These are phyloP conservation scores for Amphipyra tragopoginis DNA, from an alignment of 2,888 invertebrate genomes.

Conservation along the genomic window DNA sequence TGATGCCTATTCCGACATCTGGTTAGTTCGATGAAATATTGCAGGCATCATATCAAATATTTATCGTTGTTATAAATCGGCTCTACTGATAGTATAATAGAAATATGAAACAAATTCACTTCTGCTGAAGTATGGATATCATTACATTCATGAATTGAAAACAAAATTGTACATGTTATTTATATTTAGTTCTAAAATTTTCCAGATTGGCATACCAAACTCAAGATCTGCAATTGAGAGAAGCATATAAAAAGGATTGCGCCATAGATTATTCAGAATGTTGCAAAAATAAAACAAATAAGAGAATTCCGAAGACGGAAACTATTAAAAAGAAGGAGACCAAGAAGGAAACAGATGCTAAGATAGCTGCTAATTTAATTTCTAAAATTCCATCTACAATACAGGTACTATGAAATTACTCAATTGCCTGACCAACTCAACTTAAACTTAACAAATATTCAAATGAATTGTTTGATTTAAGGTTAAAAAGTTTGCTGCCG, in stretches of 20 bases:
- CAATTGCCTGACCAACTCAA: neutral
- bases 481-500: constrained; percentile 87
- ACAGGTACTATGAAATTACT: constrained; percentile 69
- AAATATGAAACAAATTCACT: too few relatives aligned
- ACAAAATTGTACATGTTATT: neutral
- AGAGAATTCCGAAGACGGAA: constrained; percentile 65
- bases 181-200: constrained; percentile 38
- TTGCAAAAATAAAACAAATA: constrained; percentile 74
- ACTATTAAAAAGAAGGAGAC: constrained; percentile 70
- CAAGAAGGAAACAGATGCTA: constrained; percentile 57
- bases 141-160: too few relatives aligned
- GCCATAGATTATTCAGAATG: constrained; percentile 78
- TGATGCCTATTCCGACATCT: too few relatives aligned
- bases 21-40: too few relatives aligned
- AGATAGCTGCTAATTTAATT: constrained; percentile 62
- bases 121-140: too few relatives aligned
- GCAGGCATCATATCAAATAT: too few relatives aligned
- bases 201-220: constrained; percentile 81
- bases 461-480: constrained; percentile 49
- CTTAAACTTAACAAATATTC: neutral
- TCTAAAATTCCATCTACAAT: constrained; percentile 82
- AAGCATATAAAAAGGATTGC: constrained; percentile 77
- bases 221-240: constrained; percentile 79
- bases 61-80: too few relatives aligned
- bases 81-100: too few relatives aligned